phyloP scores from a whole-genome alignment of 2,888 invertebrate species.

The Zeuzera pyrina region DNA sequence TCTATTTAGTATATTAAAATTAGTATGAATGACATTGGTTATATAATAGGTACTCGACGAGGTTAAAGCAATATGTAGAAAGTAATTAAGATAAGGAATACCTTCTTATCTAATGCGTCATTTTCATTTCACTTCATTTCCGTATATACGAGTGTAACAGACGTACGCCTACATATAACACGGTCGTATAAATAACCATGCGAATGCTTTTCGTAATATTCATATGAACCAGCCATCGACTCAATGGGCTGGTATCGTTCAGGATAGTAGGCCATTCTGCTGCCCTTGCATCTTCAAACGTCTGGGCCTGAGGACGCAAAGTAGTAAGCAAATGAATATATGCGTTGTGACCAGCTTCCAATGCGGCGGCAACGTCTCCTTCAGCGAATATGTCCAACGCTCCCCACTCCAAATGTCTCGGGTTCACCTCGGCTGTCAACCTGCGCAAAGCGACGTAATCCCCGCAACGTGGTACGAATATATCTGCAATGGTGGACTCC shows the following conservation, averaged over 20 bases:
- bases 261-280: constrained; percentile 31
- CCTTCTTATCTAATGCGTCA: not conserved
- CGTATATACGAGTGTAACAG: constrained; percentile 23
- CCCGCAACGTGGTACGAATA: constrained; percentile 52
- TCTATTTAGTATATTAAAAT: too few species aligned
- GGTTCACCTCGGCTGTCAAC: constrained; percentile 23
- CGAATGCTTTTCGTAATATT: constrained; percentile 31
- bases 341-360: constrained; percentile 56
- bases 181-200: constrained; percentile 26
- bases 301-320: constrained; percentile 54
- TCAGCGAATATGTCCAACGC: constrained; percentile 56
- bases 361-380: constrained; percentile 50
- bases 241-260: constrained; percentile 21
- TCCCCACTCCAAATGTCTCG: constrained; percentile 47
- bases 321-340: constrained; percentile 44
- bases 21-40: too few species aligned
- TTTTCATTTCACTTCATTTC: too few species aligned
- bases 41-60: too few species aligned
- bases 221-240: constrained; percentile 28
- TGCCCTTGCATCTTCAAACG: constrained; percentile 40
- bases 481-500: constrained; percentile 39
- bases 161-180: constrained; percentile 26
- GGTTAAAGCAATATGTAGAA: too few species aligned
- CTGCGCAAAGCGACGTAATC: constrained; percentile 43
- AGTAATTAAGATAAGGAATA: too few species aligned